Base-by-base conservation (phyloP, 1,140 invertebrate genomes). In the Calephelis virginiensis region DNA sequence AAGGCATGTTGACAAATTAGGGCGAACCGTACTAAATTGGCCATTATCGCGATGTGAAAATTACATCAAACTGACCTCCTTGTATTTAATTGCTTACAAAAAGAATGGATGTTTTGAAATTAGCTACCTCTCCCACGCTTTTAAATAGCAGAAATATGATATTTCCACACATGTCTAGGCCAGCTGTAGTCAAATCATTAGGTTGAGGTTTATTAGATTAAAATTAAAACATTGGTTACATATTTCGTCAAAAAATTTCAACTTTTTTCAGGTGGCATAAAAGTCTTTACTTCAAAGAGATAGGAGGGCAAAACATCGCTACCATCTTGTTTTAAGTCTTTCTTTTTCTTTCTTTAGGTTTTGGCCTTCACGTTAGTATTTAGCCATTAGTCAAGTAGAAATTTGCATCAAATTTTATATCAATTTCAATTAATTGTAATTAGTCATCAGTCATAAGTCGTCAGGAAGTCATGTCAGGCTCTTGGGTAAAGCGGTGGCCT, bases 1-100 rank as follows among this genome's bases (percentile, higher is more conserved):
- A 56, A 56, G 4, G 5, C 11, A 6, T 13, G 50, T 56, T 28
- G 14, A 56, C 28, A 56, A 73, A 68, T 70, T 68, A 67, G 67
- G 63, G 59, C 72, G 71, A 77, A 65, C 66, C 70, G 75, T 73
- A 76, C 73, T 70, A 85, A 89, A 87, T 86, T 88, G 85, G 80
- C 84, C 83, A 88, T 90, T 88, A 85, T 90, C 69, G 79, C 71
- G 78, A 77, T 88, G 85, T 72, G 85, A 86, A 82, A 76, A 81
- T 82, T 85, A 74, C 78, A 68, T 70, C 69, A 74, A 77, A 80
- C 69, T 83, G 86, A 82, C 84, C 85, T 75, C 71, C 79, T 85
- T 87, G 78, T 78, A 48, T 75, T 78, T 78, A 79, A 80, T 72
- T 69, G 69, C 64, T 64, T 60, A 62, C 66, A 59, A 69, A 74